These are phyloP conservation scores for Acrocyrtus sp. DNA, from an alignment of 2,888 invertebrate genomes.

Conservation along the genomic window DNA sequence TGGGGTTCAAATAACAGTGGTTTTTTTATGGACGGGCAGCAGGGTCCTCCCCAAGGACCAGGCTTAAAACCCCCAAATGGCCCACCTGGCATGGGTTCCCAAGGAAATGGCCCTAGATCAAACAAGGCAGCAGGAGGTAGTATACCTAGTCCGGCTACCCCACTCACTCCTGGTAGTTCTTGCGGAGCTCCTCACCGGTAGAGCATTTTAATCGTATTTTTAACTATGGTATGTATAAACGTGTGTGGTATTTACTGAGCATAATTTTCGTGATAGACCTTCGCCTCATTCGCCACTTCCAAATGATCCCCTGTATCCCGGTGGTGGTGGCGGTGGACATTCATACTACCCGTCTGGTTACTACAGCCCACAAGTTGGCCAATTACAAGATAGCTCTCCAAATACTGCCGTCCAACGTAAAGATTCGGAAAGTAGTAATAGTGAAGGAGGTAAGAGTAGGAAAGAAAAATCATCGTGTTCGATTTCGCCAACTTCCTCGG, in stretches of 20 bases:
- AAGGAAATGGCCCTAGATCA: conserved; percentile 61
- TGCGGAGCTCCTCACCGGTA: conserved; percentile 63
- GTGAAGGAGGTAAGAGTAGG: conserved; percentile 63
- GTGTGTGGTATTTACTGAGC: background rate
- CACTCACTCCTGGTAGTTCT: conserved; percentile 63
- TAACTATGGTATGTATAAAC: background rate
- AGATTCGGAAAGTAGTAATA: conserved; percentile 65
- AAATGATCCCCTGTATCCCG: conserved; percentile 60
- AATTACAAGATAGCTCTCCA: conserved; percentile 50
- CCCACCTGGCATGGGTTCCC: conserved; percentile 55
- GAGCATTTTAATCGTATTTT: background rate
- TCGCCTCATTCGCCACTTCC: conserved; percentile 63
- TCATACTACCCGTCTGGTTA: conserved; percentile 62
- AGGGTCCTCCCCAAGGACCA: conserved; percentile 21
- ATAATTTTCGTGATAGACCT: conserved; percentile 55
- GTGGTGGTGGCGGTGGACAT: conserved; percentile 57
- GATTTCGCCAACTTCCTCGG: conserved; percentile 63
- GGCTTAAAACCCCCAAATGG: conserved; percentile 53
- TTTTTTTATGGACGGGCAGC: conserved; percentile 59
- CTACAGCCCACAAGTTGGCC: conserved; percentile 63
- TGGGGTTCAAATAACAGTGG: conserved; percentile 55
- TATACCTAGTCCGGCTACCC: conserved; percentile 64
- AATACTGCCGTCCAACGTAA: conserved; percentile 66
- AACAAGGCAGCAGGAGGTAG: conserved; percentile 62
- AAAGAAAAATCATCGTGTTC: conserved; percentile 64